phyloP scores from a whole-genome alignment of 2,113 vertebrate species.

The Oncorhynchus mykiss region DNA sequence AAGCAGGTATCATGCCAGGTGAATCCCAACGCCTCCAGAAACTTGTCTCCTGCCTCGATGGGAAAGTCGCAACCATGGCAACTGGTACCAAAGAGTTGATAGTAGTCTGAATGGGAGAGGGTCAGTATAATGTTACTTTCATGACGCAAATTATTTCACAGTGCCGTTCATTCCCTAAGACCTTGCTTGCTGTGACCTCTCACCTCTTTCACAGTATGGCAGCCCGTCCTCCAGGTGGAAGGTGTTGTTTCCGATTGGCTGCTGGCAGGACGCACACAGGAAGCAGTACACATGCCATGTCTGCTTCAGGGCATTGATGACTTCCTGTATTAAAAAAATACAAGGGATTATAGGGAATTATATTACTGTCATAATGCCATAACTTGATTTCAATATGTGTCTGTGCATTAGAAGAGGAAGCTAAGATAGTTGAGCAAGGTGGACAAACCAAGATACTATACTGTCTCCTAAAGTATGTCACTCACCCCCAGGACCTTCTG shows the following conservation, averaged over 20 bases:
- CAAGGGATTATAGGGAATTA: background rate
- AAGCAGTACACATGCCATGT: constrained; percentile 97
- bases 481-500: constrained; percentile 66
- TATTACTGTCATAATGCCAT: background rate
- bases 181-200: constrained; percentile 12
- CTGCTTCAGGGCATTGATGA: constrained; percentile 97
- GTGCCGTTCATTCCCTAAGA: background rate
- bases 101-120: constrained; percentile 80
- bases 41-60: constrained; percentile 96
- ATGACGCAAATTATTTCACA: background rate
- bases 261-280: constrained; percentile 88
- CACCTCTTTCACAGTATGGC: constrained; percentile 97
- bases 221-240: constrained; percentile 97
- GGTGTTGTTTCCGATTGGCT: constrained; percentile 91
- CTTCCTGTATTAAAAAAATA: constrained; percentile 76
- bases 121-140: background rate
- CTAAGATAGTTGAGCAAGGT: no score
- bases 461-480: no score
- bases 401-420: no score
- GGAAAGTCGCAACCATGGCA: constrained; percentile 96
- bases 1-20: constrained; percentile 99
- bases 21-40: constrained; percentile 89
- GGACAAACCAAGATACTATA: no score
- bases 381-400: background rate
- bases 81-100: constrained; percentile 88